Percentiles rank a stretch among this genome's conserved stretches.
These are phyloP conservation scores for Epiblema foenella DNA, from an alignment of 2,888 invertebrate genomes.

Conservation along the genomic window DNA sequence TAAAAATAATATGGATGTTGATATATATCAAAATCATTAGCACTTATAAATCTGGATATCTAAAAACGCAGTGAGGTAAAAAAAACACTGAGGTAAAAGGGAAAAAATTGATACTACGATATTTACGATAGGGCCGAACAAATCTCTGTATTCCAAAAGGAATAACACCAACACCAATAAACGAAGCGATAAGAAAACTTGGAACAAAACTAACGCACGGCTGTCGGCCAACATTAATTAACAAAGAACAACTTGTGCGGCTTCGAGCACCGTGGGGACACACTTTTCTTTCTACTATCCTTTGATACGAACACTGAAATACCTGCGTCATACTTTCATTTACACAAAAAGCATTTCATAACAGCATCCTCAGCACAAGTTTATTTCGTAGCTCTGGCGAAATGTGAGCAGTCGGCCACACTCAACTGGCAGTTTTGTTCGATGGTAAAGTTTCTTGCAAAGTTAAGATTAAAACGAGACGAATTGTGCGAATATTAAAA, in stretches of 20 bases:
- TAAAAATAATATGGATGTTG: too few relatives aligned
- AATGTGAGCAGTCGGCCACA: conserved; percentile 55
- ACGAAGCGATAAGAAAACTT: conserved; percentile 66
- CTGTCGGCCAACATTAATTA: conserved; percentile 74
- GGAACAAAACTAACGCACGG: conserved; percentile 54
- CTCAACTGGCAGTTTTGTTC: conserved; percentile 55
- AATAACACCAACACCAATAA: conserved; percentile 61
- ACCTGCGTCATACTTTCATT: conserved; percentile 63
- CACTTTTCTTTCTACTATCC: conserved; percentile 54
- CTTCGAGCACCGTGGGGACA: conserved; percentile 50
- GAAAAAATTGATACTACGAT: not conserved
- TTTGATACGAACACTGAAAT: conserved; percentile 53
- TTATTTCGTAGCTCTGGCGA: conserved; percentile 62
- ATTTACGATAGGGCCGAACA: conserved; percentile 28
- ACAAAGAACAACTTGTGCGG: conserved; percentile 67
- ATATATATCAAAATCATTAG: too few relatives aligned
- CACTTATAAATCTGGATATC: too few relatives aligned
- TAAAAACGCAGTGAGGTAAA: too few relatives aligned
- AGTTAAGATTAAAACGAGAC: conserved; percentile 71
- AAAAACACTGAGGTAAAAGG: too few relatives aligned
- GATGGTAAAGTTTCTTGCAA: conserved; percentile 62
- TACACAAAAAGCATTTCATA: conserved; percentile 51
- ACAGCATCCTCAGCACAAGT: conserved; percentile 59
- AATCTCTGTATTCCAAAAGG: conserved; percentile 53
- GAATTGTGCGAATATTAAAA: conserved; percentile 68